Conservation (phyloP, 92 coral and sea anemone genomes). For the Siderastrea radians region DNA sequence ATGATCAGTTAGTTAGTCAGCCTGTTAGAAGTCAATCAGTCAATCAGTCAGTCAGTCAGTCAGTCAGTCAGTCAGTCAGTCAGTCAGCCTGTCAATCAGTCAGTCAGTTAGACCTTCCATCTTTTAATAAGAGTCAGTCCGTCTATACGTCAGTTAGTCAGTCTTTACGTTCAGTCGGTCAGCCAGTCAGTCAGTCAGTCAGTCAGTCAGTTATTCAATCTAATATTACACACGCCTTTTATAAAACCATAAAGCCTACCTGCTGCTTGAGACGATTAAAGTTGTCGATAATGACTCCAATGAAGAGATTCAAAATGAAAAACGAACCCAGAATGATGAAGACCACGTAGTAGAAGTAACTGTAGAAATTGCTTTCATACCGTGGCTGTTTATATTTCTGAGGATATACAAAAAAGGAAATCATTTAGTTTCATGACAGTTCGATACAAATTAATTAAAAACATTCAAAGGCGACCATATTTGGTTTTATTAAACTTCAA, state of each 20-base stretch:
- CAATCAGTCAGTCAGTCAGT: neutral
- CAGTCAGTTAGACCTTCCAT: too few relatives aligned
- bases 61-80: neutral
- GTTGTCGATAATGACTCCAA: conserved; percentile 98
- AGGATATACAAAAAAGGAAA: neutral
- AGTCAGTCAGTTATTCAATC: neutral
- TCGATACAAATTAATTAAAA: neutral
- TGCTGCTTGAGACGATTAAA: conserved; percentile 96
- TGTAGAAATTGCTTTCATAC: conserved; percentile 76
- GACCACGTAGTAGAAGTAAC: conserved; percentile 87
- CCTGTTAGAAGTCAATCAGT: too few relatives aligned
- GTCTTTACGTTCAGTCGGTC: neutral
- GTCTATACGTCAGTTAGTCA: neutral
- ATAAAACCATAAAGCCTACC: conserved; percentile 48
- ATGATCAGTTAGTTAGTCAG: too few relatives aligned
- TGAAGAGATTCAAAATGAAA: conserved; percentile 95
- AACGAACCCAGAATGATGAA: conserved; percentile 98
- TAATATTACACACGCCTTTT: neutral
- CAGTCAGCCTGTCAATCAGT: too few relatives aligned
- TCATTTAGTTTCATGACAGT: neutral
- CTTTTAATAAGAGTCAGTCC: neutral
- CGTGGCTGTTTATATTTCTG: conserved; percentile 82
- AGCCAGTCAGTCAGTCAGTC: neutral
- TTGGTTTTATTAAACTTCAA: too few relatives aligned
- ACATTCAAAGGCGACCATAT: neutral